phyloP scores from a whole-genome alignment of 2,113 vertebrate genomes.

The Halichoeres trimaculatus region DNA sequence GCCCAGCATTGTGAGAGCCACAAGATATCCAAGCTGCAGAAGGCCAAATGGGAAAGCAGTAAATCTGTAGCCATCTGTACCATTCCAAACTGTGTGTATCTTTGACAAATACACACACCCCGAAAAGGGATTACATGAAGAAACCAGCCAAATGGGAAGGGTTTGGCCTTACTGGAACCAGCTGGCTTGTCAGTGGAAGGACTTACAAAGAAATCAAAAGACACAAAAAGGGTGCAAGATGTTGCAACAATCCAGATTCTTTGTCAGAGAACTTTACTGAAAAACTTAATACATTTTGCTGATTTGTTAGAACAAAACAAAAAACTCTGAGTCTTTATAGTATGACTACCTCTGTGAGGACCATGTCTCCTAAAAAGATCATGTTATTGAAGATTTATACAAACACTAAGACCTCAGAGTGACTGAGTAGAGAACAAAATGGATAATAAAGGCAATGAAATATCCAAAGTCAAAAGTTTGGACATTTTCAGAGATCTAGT shows the following conservation, averaged over 20 bases:
- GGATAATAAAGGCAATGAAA: constrained; percentile 23
- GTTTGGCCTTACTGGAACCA: constrained; percentile 74
- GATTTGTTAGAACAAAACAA: background rate
- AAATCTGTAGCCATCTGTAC: constrained; percentile 82
- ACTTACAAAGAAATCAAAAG: constrained; percentile 70
- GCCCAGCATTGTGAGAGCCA: constrained; percentile 73
- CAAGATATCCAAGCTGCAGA: constrained; percentile 71
- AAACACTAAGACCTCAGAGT: constrained; percentile 18
- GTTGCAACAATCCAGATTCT: constrained; percentile 54
- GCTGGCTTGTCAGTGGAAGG: constrained; percentile 72
- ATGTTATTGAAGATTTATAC: constrained; percentile 29
- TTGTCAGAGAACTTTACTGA: constrained; percentile 17
- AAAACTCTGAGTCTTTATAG: background rate
- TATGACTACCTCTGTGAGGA: constrained; percentile 36
- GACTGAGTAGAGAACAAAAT: constrained; percentile 30
- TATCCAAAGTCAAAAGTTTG: constrained; percentile 19
- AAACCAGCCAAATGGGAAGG: constrained; percentile 76
- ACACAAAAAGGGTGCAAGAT: constrained; percentile 60
- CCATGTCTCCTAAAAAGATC: constrained; percentile 5
- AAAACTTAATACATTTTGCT: background rate
- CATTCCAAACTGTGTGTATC: constrained; percentile 77
- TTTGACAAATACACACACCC: constrained; percentile 76
- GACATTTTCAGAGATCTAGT: constrained; percentile 5
- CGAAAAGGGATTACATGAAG: constrained; percentile 72
- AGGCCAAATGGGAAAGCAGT: constrained; percentile 75